phyloP scores from a whole-genome alignment of 1,140 invertebrate genomes.

The Calliopsis andreniformis region DNA sequence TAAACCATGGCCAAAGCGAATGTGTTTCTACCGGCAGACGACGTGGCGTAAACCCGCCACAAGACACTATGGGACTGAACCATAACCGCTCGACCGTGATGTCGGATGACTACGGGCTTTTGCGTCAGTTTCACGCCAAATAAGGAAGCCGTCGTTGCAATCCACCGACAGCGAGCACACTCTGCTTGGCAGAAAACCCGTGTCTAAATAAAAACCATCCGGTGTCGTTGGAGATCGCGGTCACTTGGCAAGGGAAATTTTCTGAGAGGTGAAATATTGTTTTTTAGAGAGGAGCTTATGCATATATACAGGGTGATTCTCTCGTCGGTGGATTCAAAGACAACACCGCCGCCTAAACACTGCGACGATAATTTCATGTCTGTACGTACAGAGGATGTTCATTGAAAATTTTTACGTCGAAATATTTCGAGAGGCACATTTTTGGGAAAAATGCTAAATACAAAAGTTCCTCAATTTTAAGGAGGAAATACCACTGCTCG shows the following conservation, averaged over 20 bases:
- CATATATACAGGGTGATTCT: too few species aligned
- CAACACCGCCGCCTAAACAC: too few species aligned
- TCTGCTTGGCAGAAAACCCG: constrained; percentile 15
- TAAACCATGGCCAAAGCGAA: constrained; percentile 61
- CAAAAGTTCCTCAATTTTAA: too few species aligned
- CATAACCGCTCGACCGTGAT: constrained; percentile 62
- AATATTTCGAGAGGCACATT: too few species aligned
- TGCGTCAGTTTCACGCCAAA: constrained; percentile 59
- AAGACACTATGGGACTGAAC: constrained; percentile 60
- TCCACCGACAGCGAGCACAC: constrained; percentile 30
- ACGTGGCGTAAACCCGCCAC: constrained; percentile 52
- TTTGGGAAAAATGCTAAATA: too few species aligned
- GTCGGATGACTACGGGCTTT: constrained; percentile 64
- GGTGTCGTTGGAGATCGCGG: neutral
- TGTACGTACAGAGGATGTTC: too few species aligned
- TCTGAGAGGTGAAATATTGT: neutral
- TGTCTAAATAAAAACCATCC: constrained; percentile 41
- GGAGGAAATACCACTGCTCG: too few species aligned
- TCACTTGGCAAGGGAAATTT: neutral
- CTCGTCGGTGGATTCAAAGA: too few species aligned
- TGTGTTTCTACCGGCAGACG: constrained; percentile 52
- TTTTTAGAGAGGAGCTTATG: too few species aligned
- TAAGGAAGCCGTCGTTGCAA: constrained; percentile 52
- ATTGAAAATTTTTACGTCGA: too few species aligned
- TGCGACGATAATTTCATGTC: too few species aligned